Conservation (phyloP, 37 sponge, comb jelly and placozoan genomes). For the Hexactinellida sp. region DNA sequence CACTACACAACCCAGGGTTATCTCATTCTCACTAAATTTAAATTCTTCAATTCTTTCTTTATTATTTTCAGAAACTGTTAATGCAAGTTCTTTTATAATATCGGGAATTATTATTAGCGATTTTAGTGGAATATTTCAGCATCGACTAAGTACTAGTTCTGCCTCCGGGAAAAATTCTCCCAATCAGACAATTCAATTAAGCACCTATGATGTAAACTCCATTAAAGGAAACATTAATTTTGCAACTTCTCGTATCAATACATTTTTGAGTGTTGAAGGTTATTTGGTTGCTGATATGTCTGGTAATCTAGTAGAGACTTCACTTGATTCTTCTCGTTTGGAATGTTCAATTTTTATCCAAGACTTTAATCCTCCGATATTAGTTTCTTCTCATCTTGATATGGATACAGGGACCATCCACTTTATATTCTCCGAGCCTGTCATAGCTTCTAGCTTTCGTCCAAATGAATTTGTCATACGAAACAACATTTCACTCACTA, state of each 20-base stretch:
- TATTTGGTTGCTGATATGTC: neutral
- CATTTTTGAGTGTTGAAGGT: neutral
- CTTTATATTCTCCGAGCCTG: conserved; percentile 44
- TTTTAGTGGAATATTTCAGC: neutral
- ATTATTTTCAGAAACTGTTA: conserved; percentile 18
- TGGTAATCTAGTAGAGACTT: neutral
- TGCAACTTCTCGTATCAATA: conserved; percentile 34
- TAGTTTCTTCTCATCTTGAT: conserved; percentile 54
- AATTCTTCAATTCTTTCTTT: neutral
- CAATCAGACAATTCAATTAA: neutral
- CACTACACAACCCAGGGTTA: conserved; percentile 17
- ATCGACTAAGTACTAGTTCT: neutral
- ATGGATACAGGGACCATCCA: conserved; percentile 60
- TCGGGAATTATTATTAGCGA: neutral
- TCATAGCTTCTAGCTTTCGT: conserved; percentile 34
- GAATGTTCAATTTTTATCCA: neutral
- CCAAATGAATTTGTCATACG: neutral
- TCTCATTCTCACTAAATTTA: neutral
- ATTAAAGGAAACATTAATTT: conserved; percentile 44
- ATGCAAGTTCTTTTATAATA: neutral
- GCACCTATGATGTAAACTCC: conserved; percentile 34
- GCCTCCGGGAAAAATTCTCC: neutral
- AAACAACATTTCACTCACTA: neutral
- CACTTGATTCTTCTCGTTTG: neutral
- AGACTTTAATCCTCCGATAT: conserved; percentile 56